A percentile compares a stretch with the other conserved stretches of the same genome.
Evolutionary conservation across 2,797 vertebrate genomes (phyloP).

Genomic region (Labeo calbasu): DNA sequence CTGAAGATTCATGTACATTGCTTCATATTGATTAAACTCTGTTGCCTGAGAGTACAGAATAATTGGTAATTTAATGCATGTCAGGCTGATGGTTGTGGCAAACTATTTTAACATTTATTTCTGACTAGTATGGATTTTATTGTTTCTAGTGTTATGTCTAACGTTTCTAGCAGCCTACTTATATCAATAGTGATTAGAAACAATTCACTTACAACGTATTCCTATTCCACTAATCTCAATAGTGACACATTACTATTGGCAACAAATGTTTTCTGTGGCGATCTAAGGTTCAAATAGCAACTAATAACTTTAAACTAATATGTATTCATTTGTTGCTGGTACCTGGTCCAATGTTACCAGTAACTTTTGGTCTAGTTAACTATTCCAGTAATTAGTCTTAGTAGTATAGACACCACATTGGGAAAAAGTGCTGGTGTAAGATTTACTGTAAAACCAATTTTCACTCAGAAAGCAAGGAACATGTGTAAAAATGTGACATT

Average conservation of each 20-base stretch:
- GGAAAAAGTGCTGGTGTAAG: background rate
- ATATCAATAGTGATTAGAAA: background rate
- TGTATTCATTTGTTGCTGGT: background rate
- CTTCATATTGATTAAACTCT: slow-evolving; percentile 46
- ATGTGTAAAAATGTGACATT: background rate
- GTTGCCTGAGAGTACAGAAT: slow-evolving; percentile 36
- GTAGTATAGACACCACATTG: background rate
- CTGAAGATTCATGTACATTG: slow-evolving; percentile 32
- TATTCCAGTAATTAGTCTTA: background rate
- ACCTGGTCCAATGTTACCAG: background rate
- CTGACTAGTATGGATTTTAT: background rate
- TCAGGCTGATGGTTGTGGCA: slow-evolving; percentile 36
- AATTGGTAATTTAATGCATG: slow-evolving; percentile 55
- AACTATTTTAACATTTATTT: slow-evolving; percentile 12
- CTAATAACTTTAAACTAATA: background rate
- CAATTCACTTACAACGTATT: background rate
- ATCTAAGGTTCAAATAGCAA: background rate
- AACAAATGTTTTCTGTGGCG: background rate
- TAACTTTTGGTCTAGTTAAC: background rate
- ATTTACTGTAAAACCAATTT: background rate
- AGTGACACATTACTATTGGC: background rate
- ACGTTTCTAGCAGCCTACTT: background rate
- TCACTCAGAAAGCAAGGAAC: background rate
- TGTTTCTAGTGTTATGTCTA: background rate
- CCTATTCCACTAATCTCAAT: background rate